Base-by-base conservation (phyloP, 2,797 vertebrate species). In the Notoglanidium macrostoma region DNA sequence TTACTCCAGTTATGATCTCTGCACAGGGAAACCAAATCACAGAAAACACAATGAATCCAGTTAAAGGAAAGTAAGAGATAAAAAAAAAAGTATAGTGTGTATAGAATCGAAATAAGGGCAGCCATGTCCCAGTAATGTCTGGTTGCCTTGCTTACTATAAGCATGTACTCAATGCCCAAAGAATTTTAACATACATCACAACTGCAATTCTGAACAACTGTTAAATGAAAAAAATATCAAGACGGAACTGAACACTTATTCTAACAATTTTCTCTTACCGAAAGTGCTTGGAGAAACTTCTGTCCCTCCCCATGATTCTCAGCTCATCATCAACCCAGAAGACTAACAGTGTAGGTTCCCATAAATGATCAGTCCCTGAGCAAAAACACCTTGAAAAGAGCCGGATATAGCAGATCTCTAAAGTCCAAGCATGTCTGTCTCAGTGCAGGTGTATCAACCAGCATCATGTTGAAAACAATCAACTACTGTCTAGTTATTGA, bases 201-300 rank as follows among this genome's bases (percentile, higher is more conserved):
- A 29, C 12, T 29, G 35, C 19, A 51, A 81, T 82, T 74, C 26
- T 17, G n/a, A 49, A 29, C 26, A 87, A 72, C 2, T 32, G 77
- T 40, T 5, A 59, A 9, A 46, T 3, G 12, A 79, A 44, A 65
- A 65, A 21, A 85, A 54, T 0, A 35, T 59, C n/a, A 61, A 70
- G 57, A n/a, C 40, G 35, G 15, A 59, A 86, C 21, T 26, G 15
- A 78, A 19, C 17, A 57, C 29, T 84, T 19, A 85, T 74, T 78
- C 44, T 65, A 55, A 21, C 57, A 63, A 61, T 15, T 90, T 59
- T 35, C 63, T 86, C 96, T 29, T 98, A 99, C 98, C 97, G 96
- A 97, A 99, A 98, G 95, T 97, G 97, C 92, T 96, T 96, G 92
- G 97, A 97, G 95, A 98, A 97, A 92, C 95, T 97, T 93, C 95